Conservation (phyloP, 2,888 invertebrate species). For the Punctoribates punctum region DNA sequence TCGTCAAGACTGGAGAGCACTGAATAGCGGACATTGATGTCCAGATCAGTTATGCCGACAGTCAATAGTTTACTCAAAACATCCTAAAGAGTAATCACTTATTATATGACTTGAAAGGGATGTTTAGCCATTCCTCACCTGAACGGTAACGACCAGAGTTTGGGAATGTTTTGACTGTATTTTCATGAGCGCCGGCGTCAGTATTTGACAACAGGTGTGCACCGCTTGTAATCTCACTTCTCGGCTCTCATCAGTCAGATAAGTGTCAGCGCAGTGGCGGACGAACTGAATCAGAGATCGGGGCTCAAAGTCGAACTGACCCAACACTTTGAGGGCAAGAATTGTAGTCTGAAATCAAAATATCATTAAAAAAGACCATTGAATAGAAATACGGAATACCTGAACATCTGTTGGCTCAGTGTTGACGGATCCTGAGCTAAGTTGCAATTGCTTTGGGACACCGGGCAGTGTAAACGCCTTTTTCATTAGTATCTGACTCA, state of each 20-base stretch:
- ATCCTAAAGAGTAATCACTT: slow-evolving; percentile 54
- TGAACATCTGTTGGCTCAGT: slow-evolving; percentile 11
- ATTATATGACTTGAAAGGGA: background rate
- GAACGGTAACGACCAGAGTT: slow-evolving; percentile 81
- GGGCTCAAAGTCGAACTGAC: slow-evolving; percentile 82
- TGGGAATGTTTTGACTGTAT: slow-evolving; percentile 55
- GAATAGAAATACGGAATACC: background rate
- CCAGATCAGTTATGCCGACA: slow-evolving; percentile 91
- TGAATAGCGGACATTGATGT: slow-evolving; percentile 87
- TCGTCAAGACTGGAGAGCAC: slow-evolving; percentile 85
- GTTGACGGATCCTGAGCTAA: slow-evolving; percentile 33
- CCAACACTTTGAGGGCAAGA: slow-evolving; percentile 84
- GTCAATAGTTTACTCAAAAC: slow-evolving; percentile 84
- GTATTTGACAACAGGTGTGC: slow-evolving; percentile 80
- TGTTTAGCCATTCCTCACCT: slow-evolving; percentile 52
- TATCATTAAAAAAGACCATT: background rate
- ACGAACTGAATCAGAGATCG: slow-evolving; percentile 88
- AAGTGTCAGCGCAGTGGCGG: slow-evolving; percentile 84
- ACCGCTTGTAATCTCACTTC: slow-evolving; percentile 92
- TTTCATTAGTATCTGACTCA: slow-evolving; percentile 84
- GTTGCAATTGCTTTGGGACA: slow-evolving; percentile 52
- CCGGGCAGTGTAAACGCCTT: slow-evolving; percentile 77
- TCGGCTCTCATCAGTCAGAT: slow-evolving; percentile 81
- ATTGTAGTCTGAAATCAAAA: slow-evolving; percentile 69
- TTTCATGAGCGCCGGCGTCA: slow-evolving; percentile 69